Conservation (phyloP, 30 jellyfish, hydroid and myxozoan species). For the Aurelia coerulea region DNA sequence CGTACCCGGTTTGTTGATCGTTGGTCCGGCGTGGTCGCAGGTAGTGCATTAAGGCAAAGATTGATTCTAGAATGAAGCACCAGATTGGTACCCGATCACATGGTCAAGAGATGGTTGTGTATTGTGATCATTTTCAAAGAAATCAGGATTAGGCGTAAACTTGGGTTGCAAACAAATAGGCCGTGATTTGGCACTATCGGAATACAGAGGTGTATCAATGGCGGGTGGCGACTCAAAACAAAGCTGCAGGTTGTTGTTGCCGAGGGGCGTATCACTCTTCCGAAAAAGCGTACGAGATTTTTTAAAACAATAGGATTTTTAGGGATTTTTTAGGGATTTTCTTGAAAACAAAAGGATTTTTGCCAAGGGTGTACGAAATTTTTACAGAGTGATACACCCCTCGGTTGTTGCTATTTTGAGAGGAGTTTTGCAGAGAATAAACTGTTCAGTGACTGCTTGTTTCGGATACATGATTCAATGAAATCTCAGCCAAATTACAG, state of each 20-base stretch:
- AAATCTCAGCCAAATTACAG: no score
- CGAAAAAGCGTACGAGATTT: no score
- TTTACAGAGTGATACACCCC: no score
- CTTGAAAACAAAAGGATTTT: no score
- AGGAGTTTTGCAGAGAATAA: neutral
- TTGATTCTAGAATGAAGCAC: conserved; percentile 49
- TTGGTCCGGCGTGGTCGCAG: conserved; percentile 79
- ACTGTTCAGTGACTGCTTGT: no score
- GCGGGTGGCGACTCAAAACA: neutral
- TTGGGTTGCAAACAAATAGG: neutral
- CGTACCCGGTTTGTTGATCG: conserved; percentile 67
- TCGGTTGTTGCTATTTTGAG: neutral
- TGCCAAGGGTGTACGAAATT: no score
- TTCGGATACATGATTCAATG: no score
- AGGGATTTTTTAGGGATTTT: no score
- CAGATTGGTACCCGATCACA: conserved; percentile 51
- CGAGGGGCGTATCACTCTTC: no score
- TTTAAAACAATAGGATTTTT: no score
- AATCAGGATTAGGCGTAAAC: conserved; percentile 38
- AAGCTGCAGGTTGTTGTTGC: neutral
- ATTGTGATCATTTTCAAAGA: conserved; percentile 1
- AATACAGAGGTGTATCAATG: conserved; percentile 6
- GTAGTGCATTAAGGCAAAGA: conserved; percentile 56
- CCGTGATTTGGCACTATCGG: conserved; percentile 9
- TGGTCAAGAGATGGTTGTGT: conserved; percentile 77